A percentile compares a stretch with the other conserved stretches of the same genome.
Evolutionary conservation across 2,797 vertebrate species (phyloP).

Genomic region (Melanotaenia parkinsoni): DNA sequence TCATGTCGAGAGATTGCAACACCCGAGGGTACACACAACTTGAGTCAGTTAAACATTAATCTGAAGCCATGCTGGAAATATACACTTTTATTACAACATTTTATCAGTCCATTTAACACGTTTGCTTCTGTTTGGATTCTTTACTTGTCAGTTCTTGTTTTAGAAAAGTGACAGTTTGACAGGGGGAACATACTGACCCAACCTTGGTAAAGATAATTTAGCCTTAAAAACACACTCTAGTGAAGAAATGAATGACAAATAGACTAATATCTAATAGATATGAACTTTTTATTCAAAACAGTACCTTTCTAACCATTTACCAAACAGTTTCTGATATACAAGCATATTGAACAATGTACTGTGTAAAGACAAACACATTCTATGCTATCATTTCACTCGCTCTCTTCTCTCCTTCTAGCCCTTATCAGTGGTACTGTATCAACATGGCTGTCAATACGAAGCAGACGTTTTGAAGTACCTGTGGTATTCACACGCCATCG

Average conservation of each 20-base stretch:
- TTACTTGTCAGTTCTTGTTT: constrained; percentile 11
- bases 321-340: background rate
- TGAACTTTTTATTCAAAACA: background rate
- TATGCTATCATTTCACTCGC: constrained; percentile 30
- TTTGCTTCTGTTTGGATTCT: constrained; percentile 15
- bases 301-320: background rate
- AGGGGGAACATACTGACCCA: constrained; percentile 9
- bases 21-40: constrained; percentile 27
- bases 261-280: background rate
- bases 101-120: background rate
- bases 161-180: constrained; percentile 20
- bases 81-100: background rate
- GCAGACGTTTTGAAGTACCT: constrained; percentile 50
- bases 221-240: background rate
- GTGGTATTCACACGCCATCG: constrained; percentile 57
- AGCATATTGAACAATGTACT: constrained; percentile 27
- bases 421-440: constrained; percentile 58
- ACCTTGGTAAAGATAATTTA: constrained; percentile 38
- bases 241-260: background rate
- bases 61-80: constrained; percentile 5
- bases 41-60: constrained; percentile 21
- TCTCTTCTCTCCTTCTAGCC: constrained; percentile 22
- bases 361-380: constrained; percentile 23
- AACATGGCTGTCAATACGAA: constrained; percentile 50
- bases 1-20: constrained; percentile 40